These are phyloP conservation scores for Cyanoliseus patagonus DNA, from an alignment of 2,113 vertebrate species.

Conservation along the genomic window DNA sequence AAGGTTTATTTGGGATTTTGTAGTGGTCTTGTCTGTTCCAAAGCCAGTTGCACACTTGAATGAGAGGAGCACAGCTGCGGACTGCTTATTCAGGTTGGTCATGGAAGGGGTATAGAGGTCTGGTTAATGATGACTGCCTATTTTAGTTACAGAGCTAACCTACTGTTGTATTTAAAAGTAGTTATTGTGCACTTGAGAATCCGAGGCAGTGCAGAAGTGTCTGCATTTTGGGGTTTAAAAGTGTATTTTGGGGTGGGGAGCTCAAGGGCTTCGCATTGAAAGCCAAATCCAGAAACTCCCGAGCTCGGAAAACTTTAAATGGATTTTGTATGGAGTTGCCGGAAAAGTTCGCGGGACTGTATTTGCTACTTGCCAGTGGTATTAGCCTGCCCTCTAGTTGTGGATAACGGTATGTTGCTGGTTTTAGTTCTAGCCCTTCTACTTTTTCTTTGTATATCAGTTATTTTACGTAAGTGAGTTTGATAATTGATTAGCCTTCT, in stretches of 20 bases:
- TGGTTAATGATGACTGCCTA: background rate
- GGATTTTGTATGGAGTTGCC: background rate
- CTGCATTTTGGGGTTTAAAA: background rate
- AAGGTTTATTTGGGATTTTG: background rate
- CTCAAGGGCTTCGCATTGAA: background rate
- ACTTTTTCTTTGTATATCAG: background rate
- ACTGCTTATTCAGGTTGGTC: background rate
- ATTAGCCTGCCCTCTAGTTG: constrained; percentile 62
- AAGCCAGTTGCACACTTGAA: background rate
- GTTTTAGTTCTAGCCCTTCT: background rate
- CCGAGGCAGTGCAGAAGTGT: background rate
- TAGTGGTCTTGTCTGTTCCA: background rate
- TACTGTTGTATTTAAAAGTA: background rate
- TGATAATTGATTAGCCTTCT: background rate
- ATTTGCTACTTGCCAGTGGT: background rate
- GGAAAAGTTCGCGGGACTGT: background rate
- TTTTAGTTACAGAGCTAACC: background rate
- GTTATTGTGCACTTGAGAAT: background rate
- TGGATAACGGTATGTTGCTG: background rate
- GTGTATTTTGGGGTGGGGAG: background rate
- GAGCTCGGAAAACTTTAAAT: background rate
- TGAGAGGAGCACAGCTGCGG: background rate
- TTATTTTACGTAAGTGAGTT: background rate
- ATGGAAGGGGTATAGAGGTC: background rate
- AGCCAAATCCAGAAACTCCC: background rate